Percentiles rank a stretch among this genome's conserved stretches.
Conservation (phyloP, 2,113 vertebrate genomes). For the Nerophis ophidion region DNA sequence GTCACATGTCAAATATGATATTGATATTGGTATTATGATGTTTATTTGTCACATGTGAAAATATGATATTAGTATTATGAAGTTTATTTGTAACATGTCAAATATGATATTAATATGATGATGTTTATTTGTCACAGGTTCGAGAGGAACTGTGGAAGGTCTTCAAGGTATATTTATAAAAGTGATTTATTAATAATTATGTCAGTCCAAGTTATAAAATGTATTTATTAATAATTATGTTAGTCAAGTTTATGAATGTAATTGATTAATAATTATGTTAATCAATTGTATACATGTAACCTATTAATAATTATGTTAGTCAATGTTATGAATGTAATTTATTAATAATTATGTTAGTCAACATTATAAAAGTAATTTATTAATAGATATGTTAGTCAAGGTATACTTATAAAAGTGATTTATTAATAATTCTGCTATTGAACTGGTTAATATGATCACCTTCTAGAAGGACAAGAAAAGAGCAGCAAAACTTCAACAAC, state of each 20-base stretch:
- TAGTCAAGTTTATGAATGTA: slow-evolving; percentile 25
- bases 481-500: no score
- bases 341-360: slow-evolving; percentile 14
- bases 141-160: slow-evolving; percentile 54
- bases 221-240: neutral
- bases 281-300: slow-evolving; percentile 24
- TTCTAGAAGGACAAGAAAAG: neutral
- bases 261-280: neutral
- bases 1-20: no score
- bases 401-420: slow-evolving; percentile 24
- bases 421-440: neutral
- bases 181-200: neutral
- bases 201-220: slow-evolving; percentile 22
- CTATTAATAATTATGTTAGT: slow-evolving; percentile 7
- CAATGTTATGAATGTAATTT: slow-evolving; percentile 12
- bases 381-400: slow-evolving; percentile 12
- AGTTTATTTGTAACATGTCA: no score
- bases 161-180: slow-evolving; percentile 40
- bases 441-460: no score
- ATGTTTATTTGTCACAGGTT: slow-evolving; percentile 46
- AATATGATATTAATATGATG: no score
- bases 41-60: no score
- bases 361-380: slow-evolving; percentile 7
- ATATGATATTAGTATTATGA: no score
- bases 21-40: no score